Conservation (phyloP, 2,888 invertebrate species). For the Hypolimnas misippus region DNA sequence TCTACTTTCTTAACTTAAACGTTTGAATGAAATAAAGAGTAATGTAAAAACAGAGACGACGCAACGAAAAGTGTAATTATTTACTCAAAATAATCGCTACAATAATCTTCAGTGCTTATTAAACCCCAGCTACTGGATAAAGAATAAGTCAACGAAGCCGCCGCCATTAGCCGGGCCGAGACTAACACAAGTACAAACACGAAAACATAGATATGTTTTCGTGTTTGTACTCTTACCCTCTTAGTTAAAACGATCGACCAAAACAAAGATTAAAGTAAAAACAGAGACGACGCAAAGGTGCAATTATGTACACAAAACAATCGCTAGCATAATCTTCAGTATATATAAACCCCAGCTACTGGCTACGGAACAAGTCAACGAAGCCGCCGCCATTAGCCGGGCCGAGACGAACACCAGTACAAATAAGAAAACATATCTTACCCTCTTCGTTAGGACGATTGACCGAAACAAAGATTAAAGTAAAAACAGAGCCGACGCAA, state of each 20-base stretch:
- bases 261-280: slow-evolving; percentile 18
- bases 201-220: no score
- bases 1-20: slow-evolving; percentile 45
- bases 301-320: no score
- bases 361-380: slow-evolving; percentile 41
- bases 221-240: slow-evolving; percentile 44
- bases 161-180: slow-evolving; percentile 46
- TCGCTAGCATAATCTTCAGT: slow-evolving; percentile 17
- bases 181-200: slow-evolving; percentile 49
- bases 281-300: background rate
- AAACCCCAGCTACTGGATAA: slow-evolving; percentile 32
- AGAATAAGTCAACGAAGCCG: slow-evolving; percentile 44
- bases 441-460: slow-evolving; percentile 46
- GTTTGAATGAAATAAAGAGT: slow-evolving; percentile 37
- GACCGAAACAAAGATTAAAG: slow-evolving; percentile 28
- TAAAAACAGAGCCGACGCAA: background rate
- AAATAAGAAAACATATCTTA: slow-evolving; percentile 44
- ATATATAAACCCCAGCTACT: slow-evolving; percentile 29
- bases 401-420: slow-evolving; percentile 47
- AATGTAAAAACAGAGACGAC: slow-evolving; percentile 2
- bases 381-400: slow-evolving; percentile 47
- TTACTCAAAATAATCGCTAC: no score
- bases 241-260: slow-evolving; percentile 45
- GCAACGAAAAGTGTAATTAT: no score
- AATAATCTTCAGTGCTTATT: slow-evolving; percentile 22